Evolutionary conservation across 2,888 invertebrate species (phyloP).

Genomic region (Cataglyphis cursor): DNA sequence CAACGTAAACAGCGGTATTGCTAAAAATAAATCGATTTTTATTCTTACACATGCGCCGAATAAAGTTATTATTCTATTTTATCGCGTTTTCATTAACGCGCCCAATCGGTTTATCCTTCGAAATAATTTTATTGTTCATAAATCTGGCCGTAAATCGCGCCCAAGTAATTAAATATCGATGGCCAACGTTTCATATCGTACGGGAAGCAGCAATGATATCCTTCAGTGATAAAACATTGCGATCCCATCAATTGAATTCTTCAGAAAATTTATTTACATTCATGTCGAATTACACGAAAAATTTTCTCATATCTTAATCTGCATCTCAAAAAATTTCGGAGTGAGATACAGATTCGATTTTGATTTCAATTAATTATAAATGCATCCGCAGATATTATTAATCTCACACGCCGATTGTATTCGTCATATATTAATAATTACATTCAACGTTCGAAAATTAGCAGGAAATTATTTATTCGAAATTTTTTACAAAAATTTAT

Average conservation of each 20-base stretch:
- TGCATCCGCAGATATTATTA: not conserved
- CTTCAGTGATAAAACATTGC: not conserved
- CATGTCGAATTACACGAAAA: not conserved
- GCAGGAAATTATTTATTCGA: not conserved
- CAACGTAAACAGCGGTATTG: not conserved
- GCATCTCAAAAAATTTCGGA: constrained; percentile 24
- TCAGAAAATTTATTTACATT: constrained; percentile 16
- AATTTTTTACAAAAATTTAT: not conserved
- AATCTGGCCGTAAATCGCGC: constrained; percentile 14
- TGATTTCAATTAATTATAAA: not conserved
- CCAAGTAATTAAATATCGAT: constrained; percentile 49
- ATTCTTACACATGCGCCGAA: constrained; percentile 20
- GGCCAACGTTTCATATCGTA: constrained; percentile 28
- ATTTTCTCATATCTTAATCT: constrained; percentile 23
- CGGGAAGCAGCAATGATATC: constrained; percentile 26
- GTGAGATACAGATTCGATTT: constrained; percentile 31
- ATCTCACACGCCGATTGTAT: constrained; percentile 14
- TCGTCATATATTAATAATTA: not conserved
- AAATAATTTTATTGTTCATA: constrained; percentile 30
- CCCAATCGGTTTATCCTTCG: not conserved
- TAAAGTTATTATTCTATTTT: constrained; percentile 22
- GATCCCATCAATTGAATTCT: constrained; percentile 23
- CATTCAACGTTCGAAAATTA: not conserved
- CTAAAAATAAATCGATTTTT: constrained; percentile 13
- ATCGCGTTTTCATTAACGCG: constrained; percentile 17